phyloP scores from a whole-genome alignment of 2,888 invertebrate genomes.

The Drosophila subsilvestris region DNA sequence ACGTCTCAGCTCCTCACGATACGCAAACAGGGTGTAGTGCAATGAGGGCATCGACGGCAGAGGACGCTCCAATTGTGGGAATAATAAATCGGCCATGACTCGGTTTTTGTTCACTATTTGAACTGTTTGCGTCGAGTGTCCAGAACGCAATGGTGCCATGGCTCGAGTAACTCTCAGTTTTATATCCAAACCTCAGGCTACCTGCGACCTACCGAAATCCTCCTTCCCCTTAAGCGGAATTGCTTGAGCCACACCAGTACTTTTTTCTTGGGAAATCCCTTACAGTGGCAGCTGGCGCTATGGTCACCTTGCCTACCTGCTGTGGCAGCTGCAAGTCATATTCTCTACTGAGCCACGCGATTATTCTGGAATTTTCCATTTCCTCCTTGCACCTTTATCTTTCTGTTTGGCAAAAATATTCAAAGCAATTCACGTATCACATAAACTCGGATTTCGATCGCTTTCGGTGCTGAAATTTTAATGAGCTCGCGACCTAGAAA shows the following conservation, averaged over 20 bases:
- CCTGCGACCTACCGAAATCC: conserved; percentile 17
- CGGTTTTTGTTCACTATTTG: neutral
- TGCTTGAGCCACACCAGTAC: conserved; percentile 24
- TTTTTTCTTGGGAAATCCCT: conserved; percentile 43
- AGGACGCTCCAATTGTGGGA: conserved; percentile 65
- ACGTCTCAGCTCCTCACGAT: conserved; percentile 68
- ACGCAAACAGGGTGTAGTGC: conserved; percentile 67
- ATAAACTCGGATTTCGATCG: conserved; percentile 12
- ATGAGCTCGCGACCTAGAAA: conserved; percentile 54
- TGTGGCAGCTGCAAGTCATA: conserved; percentile 63
- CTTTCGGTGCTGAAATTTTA: conserved; percentile 43
- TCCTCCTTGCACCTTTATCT: neutral
- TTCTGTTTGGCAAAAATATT: neutral
- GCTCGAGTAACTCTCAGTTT: conserved; percentile 33
- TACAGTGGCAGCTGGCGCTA: conserved; percentile 51
- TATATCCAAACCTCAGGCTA: conserved; percentile 53
- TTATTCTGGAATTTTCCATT: conserved; percentile 45
- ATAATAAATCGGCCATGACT: conserved; percentile 64
- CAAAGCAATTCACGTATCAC: conserved; percentile 7
- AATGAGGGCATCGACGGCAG: conserved; percentile 65
- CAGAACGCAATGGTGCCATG: conserved; percentile 36
- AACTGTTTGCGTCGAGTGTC: conserved; percentile 34
- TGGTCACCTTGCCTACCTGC: conserved; percentile 59
- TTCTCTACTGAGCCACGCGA: conserved; percentile 54
- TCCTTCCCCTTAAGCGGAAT: conserved; percentile 32